These are phyloP conservation scores for Platichthys stellatus DNA, from an alignment of 2,113 vertebrate species.

Conservation along the genomic window DNA sequence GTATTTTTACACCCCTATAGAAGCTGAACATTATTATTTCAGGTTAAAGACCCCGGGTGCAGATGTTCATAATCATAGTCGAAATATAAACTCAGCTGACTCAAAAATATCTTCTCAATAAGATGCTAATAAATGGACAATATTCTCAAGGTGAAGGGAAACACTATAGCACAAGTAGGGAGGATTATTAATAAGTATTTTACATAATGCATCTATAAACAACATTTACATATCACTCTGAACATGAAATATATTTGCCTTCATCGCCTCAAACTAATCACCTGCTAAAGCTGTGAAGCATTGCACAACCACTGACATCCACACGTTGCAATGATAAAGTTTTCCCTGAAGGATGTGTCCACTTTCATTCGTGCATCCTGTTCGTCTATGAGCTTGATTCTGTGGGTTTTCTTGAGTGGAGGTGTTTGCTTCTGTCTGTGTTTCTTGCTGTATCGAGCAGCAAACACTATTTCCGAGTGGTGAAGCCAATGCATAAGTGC, in stretches of 20 bases:
- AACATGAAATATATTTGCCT: neutral
- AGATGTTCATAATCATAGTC: neutral
- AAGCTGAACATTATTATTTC: too few species aligned
- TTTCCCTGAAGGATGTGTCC: slow-evolving; percentile 40
- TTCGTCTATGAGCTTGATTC: neutral
- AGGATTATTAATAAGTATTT: neutral
- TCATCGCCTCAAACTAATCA: neutral
- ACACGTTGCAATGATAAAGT: slow-evolving; percentile 1
- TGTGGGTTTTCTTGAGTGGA: slow-evolving; percentile 1
- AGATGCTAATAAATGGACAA: neutral
- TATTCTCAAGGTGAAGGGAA: slow-evolving; percentile 3
- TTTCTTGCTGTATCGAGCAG: slow-evolving; percentile 5
- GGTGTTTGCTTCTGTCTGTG: slow-evolving; percentile 9
- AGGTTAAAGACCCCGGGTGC: too few species aligned
- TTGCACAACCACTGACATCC: neutral
- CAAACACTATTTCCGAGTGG: slow-evolving; percentile 16
- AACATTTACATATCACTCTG: neutral
- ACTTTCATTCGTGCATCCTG: neutral
- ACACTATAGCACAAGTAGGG: too few species aligned
- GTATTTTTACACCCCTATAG: neutral
- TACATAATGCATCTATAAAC: neutral
- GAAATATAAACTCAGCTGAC: neutral
- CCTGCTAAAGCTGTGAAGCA: neutral
- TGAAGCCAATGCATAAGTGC: slow-evolving; percentile 17
- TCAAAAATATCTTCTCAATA: neutral